phyloP scores from a whole-genome alignment of 2,888 invertebrate species.

The Plagiodera versicolora region DNA sequence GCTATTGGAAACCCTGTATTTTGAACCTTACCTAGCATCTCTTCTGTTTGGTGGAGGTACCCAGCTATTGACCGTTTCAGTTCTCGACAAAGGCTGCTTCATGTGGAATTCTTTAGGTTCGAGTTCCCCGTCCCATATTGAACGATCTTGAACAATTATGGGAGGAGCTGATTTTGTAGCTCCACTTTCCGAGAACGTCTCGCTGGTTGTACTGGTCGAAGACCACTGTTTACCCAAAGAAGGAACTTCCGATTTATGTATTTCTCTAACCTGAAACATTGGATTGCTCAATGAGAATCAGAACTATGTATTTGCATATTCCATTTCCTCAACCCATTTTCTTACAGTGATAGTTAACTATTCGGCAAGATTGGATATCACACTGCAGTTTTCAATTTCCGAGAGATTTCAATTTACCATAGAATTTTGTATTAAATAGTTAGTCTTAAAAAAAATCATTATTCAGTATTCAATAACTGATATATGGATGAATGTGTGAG shows the following conservation, averaged over 20 bases:
- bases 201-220: constrained; percentile 50
- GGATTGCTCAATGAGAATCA: background rate
- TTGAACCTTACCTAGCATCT: constrained; percentile 22
- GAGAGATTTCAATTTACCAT: too few relatives aligned
- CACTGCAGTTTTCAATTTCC: too few relatives aligned
- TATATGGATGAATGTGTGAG: too few relatives aligned
- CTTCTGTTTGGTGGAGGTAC: constrained; percentile 23
- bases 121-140: constrained; percentile 25
- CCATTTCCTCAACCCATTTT: too few relatives aligned
- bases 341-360: too few relatives aligned
- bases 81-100: constrained; percentile 39
- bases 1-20: too few relatives aligned
- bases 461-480: too few relatives aligned
- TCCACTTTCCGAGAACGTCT: constrained; percentile 49
- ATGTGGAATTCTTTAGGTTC: constrained; percentile 25
- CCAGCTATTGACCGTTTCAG: constrained; percentile 39
- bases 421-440: too few relatives aligned
- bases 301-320: background rate
- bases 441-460: too few relatives aligned
- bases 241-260: constrained; percentile 34
- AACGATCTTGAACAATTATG: constrained; percentile 39
- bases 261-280: constrained; percentile 25
- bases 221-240: constrained; percentile 48
- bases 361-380: too few relatives aligned
- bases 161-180: constrained; percentile 50